A percentile compares a stretch with the other conserved stretches of the same genome.
phyloP scores from a whole-genome alignment of 2,113 vertebrate genomes.

The Castor canadensis region DNA sequence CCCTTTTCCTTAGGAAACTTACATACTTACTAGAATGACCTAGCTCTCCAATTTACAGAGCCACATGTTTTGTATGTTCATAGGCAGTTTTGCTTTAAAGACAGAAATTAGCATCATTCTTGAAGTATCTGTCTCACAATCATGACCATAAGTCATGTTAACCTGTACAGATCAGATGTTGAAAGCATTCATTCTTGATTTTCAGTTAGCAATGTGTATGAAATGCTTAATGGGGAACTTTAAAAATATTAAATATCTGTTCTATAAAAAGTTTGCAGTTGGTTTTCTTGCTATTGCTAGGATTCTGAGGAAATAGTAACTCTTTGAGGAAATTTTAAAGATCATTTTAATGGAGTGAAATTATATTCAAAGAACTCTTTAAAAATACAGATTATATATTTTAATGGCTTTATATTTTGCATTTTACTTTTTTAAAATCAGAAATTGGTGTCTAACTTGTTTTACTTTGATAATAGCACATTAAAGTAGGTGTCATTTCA shows the following conservation, averaged over 20 bases:
- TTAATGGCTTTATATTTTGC: not conserved
- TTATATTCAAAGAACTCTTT: constrained; percentile 5
- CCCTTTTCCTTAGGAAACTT: constrained; percentile 1
- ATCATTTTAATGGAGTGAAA: constrained; percentile 39
- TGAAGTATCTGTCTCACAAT: not conserved
- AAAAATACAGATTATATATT: not conserved
- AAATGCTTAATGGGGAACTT: not conserved
- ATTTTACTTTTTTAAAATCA: constrained; percentile 55
- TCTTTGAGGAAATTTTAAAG: constrained; percentile 37
- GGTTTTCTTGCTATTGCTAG: constrained; percentile 19
- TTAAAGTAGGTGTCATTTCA: constrained; percentile 10
- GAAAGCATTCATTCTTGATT: constrained; percentile 1
- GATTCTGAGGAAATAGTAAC: no score
- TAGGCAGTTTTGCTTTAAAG: not conserved
- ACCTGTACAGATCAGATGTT: not conserved
- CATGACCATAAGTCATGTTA: not conserved
- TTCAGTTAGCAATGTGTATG: constrained; percentile 20
- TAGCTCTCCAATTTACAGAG: not conserved
- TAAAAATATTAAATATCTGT: not conserved
- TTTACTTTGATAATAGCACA: constrained; percentile 10
- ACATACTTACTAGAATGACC: not conserved
- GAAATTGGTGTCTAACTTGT: constrained; percentile 45
- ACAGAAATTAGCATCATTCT: constrained; percentile 28
- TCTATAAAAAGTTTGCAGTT: not conserved
- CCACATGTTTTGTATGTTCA: not conserved